A percentile compares a stretch with the other conserved stretches of the same genome.
These are phyloP conservation scores for Columba janthina DNA, from an alignment of 2,113 vertebrate genomes.

Conservation along the genomic window DNA sequence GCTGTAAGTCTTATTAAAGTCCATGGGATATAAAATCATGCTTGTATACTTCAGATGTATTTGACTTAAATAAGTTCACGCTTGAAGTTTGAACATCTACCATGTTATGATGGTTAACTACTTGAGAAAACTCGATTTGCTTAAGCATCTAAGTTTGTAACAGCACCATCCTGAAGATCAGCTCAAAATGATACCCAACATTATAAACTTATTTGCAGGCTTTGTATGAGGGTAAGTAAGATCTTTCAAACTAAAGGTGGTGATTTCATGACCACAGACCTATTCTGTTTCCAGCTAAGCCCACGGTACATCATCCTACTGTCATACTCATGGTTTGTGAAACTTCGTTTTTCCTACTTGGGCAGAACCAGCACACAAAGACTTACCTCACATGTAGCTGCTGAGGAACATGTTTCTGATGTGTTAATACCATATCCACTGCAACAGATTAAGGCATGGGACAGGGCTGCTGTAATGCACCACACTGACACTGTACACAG, in stretches of 20 bases:
- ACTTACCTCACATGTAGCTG: not conserved
- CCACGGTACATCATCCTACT: not conserved
- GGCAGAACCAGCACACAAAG: not conserved
- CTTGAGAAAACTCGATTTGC: not conserved
- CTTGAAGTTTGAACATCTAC: not conserved
- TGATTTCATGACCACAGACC: not conserved
- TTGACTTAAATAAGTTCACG: not conserved
- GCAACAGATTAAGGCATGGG: not conserved
- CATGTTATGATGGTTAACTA: not conserved
- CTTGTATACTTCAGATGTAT: not conserved
- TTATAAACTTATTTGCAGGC: not conserved
- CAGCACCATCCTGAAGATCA: not conserved
- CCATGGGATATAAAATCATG: not conserved
- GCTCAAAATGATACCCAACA: not conserved
- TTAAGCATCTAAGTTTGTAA: not conserved
- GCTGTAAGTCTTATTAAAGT: not conserved
- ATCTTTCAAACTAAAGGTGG: not conserved
- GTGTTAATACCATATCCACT: not conserved
- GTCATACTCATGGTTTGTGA: not conserved
- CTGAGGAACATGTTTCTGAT: not conserved
- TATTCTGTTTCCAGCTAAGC: not conserved
- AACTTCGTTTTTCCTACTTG: not conserved
- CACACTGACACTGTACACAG: rapidly evolving
- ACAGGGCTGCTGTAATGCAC: not conserved
- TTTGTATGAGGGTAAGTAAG: not conserved